A percentile compares a stretch with the other conserved stretches of the same genome.
phyloP scores from a whole-genome alignment of 2,888 invertebrate species.

The Drosophila atroscutellata region DNA sequence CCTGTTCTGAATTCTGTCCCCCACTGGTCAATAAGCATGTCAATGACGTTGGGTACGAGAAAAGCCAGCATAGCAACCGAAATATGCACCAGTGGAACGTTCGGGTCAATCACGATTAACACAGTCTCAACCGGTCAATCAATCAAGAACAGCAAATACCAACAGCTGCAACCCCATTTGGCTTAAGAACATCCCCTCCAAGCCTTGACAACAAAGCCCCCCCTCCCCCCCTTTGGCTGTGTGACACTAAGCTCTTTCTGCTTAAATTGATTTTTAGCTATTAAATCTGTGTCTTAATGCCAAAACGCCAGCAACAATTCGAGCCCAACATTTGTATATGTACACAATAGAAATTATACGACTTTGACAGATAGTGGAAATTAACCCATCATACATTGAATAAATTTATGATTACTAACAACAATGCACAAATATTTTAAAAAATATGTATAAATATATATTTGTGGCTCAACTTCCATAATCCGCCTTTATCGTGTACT shows the following conservation, averaged over 20 bases:
- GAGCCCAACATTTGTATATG: not conserved
- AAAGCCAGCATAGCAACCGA: constrained; percentile 9
- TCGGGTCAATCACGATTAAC: constrained; percentile 15
- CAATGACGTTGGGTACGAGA: constrained; percentile 25
- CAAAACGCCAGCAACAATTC: not conserved
- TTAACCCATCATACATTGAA: not conserved
- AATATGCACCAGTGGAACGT: constrained; percentile 22
- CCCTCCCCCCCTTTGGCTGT: constrained; percentile 2
- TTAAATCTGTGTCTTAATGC: constrained; percentile 44
- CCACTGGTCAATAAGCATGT: constrained; percentile 26
- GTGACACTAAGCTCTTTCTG: constrained; percentile 39
- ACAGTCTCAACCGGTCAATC: constrained; percentile 34
- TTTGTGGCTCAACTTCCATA: not conserved
- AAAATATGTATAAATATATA: not conserved
- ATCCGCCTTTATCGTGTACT: constrained; percentile 6
- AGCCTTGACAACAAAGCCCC: constrained; percentile 8
- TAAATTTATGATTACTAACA: not conserved
- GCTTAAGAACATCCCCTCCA: constrained; percentile 15
- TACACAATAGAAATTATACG: not conserved
- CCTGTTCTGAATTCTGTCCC: not conserved
- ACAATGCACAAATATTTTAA: not conserved
- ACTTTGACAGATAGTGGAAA: not conserved
- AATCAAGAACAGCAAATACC: constrained; percentile 35
- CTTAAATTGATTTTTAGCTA: constrained; percentile 71
- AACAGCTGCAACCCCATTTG: constrained; percentile 21